Conservation (phyloP, 2,113 vertebrate genomes). For the Manacus vitellinus region DNA sequence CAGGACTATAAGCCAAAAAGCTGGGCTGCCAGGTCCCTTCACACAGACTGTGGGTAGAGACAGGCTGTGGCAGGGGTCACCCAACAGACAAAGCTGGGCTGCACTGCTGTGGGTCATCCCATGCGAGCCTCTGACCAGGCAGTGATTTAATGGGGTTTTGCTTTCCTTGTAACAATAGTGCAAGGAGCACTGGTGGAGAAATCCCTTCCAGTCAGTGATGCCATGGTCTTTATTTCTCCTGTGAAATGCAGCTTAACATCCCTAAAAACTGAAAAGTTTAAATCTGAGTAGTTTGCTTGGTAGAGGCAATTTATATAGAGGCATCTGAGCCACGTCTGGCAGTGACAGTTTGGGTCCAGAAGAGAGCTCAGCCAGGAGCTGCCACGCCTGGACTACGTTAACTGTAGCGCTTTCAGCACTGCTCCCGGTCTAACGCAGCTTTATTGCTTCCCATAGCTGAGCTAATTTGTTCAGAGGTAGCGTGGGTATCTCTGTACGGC, state of each 20-base stretch:
- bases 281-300: neutral
- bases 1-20: neutral
- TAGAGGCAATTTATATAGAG: neutral
- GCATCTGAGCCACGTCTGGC: neutral
- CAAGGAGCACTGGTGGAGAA: neutral
- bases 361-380: neutral
- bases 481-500: neutral
- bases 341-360: neutral
- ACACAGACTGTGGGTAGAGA: neutral
- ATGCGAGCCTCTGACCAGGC: neutral
- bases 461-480: slow-evolving; percentile 56
- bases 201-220: neutral
- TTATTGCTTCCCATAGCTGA: slow-evolving; percentile 44
- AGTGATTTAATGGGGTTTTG: neutral
- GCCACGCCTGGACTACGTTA: neutral
- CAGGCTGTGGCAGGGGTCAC: neutral
- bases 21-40: neutral
- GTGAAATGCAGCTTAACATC: fast-evolving
- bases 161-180: fast-evolving
- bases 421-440: neutral
- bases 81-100: neutral
- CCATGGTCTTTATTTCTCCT: neutral
- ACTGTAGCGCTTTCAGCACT: neutral
- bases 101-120: neutral
- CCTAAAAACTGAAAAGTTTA: neutral